Percentiles rank a stretch among this genome's conserved stretches.
phyloP scores from a whole-genome alignment of 2,797 vertebrate species.

The Zalophus californianus region DNA sequence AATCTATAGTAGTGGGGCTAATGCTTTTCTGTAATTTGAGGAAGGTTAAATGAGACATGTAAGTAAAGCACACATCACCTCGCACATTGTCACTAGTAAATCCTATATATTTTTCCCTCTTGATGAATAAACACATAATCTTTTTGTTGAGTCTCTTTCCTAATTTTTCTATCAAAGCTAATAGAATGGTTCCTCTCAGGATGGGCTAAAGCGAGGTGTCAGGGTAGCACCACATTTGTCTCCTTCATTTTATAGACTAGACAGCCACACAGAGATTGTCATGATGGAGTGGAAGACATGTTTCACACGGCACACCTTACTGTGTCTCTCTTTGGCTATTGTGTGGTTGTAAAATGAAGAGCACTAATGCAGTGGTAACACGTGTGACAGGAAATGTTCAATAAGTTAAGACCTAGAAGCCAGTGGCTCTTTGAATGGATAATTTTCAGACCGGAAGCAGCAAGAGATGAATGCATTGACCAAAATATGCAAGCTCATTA shows the following conservation, averaged over 20 bases:
- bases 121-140: not conserved
- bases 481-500: rapidly evolving
- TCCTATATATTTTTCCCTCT: not conserved
- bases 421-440: not conserved
- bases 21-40: not conserved
- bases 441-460: not conserved
- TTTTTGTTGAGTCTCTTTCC: not conserved
- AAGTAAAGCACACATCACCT: not conserved
- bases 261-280: not conserved
- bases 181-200: not conserved
- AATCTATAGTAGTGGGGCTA: not conserved
- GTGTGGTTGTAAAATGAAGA: not conserved
- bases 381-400: not conserved
- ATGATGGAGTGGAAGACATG: not conserved
- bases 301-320: rapidly evolving
- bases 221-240: not conserved
- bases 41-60: not conserved
- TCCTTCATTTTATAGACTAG: not conserved
- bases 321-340: not conserved
- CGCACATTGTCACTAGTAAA: not conserved
- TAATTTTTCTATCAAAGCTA: not conserved
- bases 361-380: rapidly evolving
- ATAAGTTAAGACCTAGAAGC: not conserved
- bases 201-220: not conserved
- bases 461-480: not conserved